phyloP scores from a whole-genome alignment of 2,797 vertebrate species.

The Chiropotes sagulatus region DNA sequence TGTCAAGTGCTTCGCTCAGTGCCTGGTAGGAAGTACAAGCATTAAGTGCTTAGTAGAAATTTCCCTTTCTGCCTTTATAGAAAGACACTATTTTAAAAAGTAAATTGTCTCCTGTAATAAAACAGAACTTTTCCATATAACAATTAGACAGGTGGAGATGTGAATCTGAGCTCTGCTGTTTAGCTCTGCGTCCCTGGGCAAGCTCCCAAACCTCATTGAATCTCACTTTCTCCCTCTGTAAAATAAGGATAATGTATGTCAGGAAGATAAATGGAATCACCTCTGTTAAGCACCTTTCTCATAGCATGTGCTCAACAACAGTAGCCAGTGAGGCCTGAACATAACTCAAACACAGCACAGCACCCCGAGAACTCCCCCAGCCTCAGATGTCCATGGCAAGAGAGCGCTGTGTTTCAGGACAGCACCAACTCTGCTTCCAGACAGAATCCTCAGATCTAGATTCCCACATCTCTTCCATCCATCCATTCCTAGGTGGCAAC shows the following conservation, averaged over 20 bases:
- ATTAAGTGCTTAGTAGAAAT: not conserved
- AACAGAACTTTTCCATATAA: not conserved
- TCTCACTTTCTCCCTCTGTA: not conserved
- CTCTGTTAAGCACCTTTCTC: not conserved
- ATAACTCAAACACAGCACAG: not conserved
- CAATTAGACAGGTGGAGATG: not conserved
- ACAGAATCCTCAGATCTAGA: not conserved
- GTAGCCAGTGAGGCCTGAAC: not conserved
- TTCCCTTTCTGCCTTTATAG: not conserved
- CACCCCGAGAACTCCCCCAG: not conserved
- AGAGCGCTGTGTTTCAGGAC: not conserved
- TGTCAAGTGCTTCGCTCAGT: not conserved
- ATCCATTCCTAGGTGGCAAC: not conserved
- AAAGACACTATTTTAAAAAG: not conserved
- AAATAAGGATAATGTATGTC: not conserved
- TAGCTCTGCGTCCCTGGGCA: not conserved
- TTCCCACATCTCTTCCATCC: not conserved
- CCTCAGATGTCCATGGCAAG: accelerated
- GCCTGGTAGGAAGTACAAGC: not conserved
- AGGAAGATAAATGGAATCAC: not conserved
- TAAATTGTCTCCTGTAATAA: not conserved
- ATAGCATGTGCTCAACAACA: not conserved
- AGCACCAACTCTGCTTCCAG: not conserved
- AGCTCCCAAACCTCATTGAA: not conserved
- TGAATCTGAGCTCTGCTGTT: not conserved